These are phyloP conservation scores for Struthidea cinerea DNA, from an alignment of 2,113 vertebrate genomes.

Conservation along the genomic window DNA sequence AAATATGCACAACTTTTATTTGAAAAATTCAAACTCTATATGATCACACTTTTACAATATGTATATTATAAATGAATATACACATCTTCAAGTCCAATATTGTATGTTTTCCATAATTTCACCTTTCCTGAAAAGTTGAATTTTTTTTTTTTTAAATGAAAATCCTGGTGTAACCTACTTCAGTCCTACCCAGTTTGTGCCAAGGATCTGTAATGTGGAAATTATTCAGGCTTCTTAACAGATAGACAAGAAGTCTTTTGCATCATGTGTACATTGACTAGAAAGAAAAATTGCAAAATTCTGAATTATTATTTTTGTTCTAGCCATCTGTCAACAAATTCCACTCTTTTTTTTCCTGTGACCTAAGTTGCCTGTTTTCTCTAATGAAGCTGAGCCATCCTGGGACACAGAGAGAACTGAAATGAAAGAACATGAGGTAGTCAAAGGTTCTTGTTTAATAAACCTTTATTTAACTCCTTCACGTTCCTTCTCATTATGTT, in stretches of 20 bases:
- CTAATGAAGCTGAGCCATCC: not conserved
- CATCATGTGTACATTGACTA: not conserved
- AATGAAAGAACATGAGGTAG: not conserved
- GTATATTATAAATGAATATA: not conserved
- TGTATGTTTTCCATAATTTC: not conserved
- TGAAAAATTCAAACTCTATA: not conserved
- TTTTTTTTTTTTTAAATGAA: not conserved
- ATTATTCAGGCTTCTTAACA: not conserved
- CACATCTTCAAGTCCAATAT: not conserved
- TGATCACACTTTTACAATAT: not conserved
- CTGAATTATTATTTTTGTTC: not conserved
- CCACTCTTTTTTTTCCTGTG: not conserved
- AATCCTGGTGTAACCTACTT: not conserved
- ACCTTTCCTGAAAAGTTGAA: not conserved
- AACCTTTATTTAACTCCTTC: not conserved
- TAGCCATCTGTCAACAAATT: not conserved
- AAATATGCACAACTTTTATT: not conserved
- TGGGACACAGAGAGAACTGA: not conserved
- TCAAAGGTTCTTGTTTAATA: not conserved
- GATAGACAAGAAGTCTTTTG: not conserved
- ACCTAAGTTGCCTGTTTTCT: not conserved
- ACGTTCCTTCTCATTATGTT: not conserved
- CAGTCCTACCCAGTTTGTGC: not conserved
- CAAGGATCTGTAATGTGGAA: not conserved
- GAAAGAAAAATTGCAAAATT: not conserved